Conservation (phyloP, 1,140 invertebrate genomes). For the Penaeus chinensis region DNA sequence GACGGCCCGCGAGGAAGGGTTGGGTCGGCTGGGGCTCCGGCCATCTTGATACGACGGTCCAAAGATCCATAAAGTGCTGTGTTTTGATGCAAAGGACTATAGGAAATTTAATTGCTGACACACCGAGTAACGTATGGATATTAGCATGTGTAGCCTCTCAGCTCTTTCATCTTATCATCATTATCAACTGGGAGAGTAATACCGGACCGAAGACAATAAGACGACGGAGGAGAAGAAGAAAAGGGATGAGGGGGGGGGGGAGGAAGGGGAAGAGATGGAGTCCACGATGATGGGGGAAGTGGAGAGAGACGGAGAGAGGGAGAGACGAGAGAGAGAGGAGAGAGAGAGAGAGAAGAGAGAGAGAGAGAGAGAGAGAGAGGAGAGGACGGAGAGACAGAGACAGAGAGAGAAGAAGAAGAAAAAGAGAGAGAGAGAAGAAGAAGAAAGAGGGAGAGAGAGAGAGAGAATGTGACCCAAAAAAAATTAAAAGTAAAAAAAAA, state of each 20-base stretch:
- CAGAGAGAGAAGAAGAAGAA: not conserved
- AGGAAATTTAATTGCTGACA: slow-evolving; percentile 60
- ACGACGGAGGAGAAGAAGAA: slow-evolving; percentile 16
- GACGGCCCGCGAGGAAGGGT: not conserved
- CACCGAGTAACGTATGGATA: slow-evolving; percentile 56
- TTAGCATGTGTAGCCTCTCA: slow-evolving; percentile 5
- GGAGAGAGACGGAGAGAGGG: slow-evolving; percentile 8
- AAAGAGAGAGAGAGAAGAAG: not conserved
- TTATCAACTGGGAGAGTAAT: not conserved
- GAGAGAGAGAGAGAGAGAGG: not conserved
- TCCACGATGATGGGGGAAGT: not conserved
- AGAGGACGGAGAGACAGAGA: not conserved
- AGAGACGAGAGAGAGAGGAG: slow-evolving; percentile 5
- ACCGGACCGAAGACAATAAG: slow-evolving; percentile 9
- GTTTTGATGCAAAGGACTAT: slow-evolving; percentile 61
- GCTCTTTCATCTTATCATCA: slow-evolving; percentile 14
- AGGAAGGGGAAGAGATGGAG: not conserved
- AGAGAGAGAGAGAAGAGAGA: not conserved
- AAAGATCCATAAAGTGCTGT: slow-evolving; percentile 59
- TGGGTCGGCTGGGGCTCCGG: slow-evolving; percentile 3
- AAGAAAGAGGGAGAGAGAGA: not conserved
- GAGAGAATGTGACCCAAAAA: not conserved
- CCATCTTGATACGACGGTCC: slow-evolving; percentile 58
- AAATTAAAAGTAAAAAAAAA: not conserved
- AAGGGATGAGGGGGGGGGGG: slow-evolving; percentile 1